Percentiles rank a stretch among this genome's conserved stretches.
Conservation (phyloP, 2,113 vertebrate genomes). For the Monarcha castaneiventris region DNA sequence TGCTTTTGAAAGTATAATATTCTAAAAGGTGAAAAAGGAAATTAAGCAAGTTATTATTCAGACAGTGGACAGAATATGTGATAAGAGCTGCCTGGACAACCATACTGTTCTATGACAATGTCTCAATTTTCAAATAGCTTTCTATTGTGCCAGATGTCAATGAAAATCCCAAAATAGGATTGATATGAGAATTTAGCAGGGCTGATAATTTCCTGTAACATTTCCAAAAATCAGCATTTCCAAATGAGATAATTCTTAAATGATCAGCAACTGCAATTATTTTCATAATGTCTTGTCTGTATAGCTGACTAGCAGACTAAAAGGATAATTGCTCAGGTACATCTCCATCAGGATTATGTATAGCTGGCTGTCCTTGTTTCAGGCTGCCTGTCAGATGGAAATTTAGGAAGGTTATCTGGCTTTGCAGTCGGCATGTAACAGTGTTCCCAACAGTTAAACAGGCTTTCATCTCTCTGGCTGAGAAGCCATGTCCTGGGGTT, state of each 20-base stretch:
- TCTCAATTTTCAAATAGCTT: not conserved
- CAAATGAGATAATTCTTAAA: not conserved
- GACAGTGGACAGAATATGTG: not conserved
- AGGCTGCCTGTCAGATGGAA: not conserved
- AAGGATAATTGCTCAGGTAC: not conserved
- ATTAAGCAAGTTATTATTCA: not conserved
- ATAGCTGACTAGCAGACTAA: not conserved
- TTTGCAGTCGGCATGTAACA: not conserved
- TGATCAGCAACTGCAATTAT: not conserved
- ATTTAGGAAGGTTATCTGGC: not conserved
- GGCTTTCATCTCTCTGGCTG: not conserved
- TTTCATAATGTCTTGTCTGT: not conserved
- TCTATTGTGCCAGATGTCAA: not conserved
- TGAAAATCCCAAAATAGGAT: not conserved
- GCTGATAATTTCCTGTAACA: not conserved
- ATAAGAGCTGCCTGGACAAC: not conserved
- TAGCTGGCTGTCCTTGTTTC: not conserved
- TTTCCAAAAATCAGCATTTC: not conserved
- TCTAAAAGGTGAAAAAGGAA: not conserved
- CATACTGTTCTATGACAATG: not conserved
- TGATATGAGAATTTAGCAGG: not conserved
- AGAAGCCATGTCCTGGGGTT: not conserved
- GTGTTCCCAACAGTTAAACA: not conserved
- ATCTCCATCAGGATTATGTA: fast-evolving
- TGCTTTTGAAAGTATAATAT: not conserved